These are phyloP conservation scores for Diachasmimorpha longicaudata DNA, from an alignment of 1,140 invertebrate genomes.

Conservation along the genomic window DNA sequence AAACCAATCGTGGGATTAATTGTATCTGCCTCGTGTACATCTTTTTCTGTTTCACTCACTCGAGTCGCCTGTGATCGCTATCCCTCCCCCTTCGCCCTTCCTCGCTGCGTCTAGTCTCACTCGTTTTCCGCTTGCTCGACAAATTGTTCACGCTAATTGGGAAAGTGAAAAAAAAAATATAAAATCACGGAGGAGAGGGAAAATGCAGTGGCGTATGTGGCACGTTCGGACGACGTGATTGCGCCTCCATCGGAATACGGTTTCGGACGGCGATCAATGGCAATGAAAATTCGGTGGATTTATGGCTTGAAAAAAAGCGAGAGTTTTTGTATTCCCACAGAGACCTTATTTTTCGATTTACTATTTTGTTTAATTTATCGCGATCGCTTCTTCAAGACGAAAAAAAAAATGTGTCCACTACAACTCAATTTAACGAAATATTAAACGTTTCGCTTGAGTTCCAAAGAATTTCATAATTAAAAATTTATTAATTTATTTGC, in stretches of 20 bases:
- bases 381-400: too few species aligned
- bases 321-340: not conserved
- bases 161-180: slow-evolving; percentile 33
- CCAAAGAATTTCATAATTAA: too few species aligned
- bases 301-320: not conserved
- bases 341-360: not conserved
- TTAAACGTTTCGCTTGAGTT: not conserved
- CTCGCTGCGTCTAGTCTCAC: slow-evolving; percentile 12
- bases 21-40: slow-evolving; percentile 34
- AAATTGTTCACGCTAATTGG: slow-evolving; percentile 49
- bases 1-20: slow-evolving; percentile 54
- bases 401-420: too few species aligned
- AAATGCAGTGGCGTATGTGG: slow-evolving; percentile 4
- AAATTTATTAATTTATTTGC: too few species aligned
- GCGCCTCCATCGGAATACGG: not conserved
- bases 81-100: not conserved
- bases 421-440: too few species aligned
- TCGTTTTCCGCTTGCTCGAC: slow-evolving; percentile 40
- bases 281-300: not conserved
- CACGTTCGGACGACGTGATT: slow-evolving; percentile 3
- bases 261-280: not conserved
- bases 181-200: not conserved
- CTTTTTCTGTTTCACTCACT: not conserved
- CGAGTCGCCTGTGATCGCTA: not conserved
- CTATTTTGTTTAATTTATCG: too few species aligned